These are phyloP conservation scores for Scelioninae gen. 2 DNA, from an alignment of 2,888 invertebrate genomes.

Conservation along the genomic window DNA sequence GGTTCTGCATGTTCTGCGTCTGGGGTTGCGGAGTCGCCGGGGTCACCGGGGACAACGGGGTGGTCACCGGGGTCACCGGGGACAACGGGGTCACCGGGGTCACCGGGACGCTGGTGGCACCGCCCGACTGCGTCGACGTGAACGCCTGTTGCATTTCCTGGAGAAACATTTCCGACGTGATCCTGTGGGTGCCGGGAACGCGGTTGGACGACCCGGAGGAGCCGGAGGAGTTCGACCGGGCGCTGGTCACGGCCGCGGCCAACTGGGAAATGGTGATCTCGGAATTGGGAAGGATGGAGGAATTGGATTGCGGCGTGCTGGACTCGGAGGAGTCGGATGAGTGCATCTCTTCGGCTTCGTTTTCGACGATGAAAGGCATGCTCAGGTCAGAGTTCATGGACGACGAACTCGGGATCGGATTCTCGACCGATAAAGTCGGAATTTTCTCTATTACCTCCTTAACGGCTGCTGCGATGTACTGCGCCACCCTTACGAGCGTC, in stretches of 20 bases:
- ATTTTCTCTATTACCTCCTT: conserved; percentile 75
- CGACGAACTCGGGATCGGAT: conserved; percentile 62
- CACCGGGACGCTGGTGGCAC: conserved; percentile 61
- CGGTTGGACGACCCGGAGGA: conserved; percentile 64
- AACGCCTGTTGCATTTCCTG: conserved; percentile 86
- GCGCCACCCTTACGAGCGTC: conserved; percentile 82
- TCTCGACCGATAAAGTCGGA: conserved; percentile 53
- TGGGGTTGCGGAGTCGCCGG: conserved; percentile 65
- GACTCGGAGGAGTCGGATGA: conserved; percentile 76
- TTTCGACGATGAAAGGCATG: conserved; percentile 77
- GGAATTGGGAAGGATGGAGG: conserved; percentile 56
- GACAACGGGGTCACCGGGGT: conserved; percentile 65
- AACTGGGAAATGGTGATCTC: conserved; percentile 84
- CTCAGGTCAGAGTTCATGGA: conserved; percentile 72
- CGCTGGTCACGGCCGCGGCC: conserved; percentile 81
- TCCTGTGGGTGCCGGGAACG: conserved; percentile 62
- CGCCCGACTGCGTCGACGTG: conserved; percentile 65
- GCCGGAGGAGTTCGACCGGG: conserved; percentile 61
- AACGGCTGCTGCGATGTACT: conserved; percentile 80
- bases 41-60: conserved; percentile 60
- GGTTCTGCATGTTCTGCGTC: conserved; percentile 73
- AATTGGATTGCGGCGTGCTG: conserved; percentile 65
- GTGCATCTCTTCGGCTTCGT: conserved; percentile 78
- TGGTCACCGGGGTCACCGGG: conserved; percentile 64
- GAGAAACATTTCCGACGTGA: conserved; percentile 87